These are phyloP conservation scores for Palaemon carinicauda DNA, from an alignment of 1,140 invertebrate genomes.

Conservation along the genomic window DNA sequence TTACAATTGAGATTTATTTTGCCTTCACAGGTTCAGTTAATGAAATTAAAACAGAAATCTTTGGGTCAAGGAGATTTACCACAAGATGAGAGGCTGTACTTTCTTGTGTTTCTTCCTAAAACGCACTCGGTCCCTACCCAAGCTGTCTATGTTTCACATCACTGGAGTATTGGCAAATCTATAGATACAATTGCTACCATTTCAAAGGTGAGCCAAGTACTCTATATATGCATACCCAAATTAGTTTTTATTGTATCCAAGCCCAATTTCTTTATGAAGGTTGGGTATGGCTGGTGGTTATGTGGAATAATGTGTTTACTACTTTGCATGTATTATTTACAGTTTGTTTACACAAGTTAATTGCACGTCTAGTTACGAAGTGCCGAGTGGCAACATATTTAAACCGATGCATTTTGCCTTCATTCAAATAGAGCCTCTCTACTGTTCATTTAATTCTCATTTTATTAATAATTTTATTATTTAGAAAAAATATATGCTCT, in stretches of 20 bases:
- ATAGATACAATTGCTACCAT: background rate
- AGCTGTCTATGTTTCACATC: background rate
- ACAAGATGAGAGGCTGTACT: background rate
- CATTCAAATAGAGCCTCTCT: too few species aligned
- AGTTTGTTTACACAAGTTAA: background rate
- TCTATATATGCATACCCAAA: too few species aligned
- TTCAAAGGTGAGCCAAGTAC: constrained; percentile 21
- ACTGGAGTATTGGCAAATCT: constrained; percentile 3
- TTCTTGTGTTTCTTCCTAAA: background rate
- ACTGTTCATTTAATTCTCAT: background rate
- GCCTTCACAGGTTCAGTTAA: constrained; percentile 11
- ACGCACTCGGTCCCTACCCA: background rate
- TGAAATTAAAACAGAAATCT: constrained; percentile 29
- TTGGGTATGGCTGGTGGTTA: too few species aligned
- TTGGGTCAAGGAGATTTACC: background rate
- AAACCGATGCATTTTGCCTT: too few species aligned
- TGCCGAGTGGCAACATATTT: too few species aligned
- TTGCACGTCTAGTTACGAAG: too few species aligned
- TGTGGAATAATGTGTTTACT: background rate
- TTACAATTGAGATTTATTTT: too few species aligned
- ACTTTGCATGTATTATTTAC: background rate
- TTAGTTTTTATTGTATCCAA: too few species aligned
- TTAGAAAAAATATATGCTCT: too few species aligned
- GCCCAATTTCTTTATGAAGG: too few species aligned
- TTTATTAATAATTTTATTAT: background rate